Evolutionary conservation across 2,113 vertebrate species (phyloP).

Genomic region (Notothenia rossii): DNA sequence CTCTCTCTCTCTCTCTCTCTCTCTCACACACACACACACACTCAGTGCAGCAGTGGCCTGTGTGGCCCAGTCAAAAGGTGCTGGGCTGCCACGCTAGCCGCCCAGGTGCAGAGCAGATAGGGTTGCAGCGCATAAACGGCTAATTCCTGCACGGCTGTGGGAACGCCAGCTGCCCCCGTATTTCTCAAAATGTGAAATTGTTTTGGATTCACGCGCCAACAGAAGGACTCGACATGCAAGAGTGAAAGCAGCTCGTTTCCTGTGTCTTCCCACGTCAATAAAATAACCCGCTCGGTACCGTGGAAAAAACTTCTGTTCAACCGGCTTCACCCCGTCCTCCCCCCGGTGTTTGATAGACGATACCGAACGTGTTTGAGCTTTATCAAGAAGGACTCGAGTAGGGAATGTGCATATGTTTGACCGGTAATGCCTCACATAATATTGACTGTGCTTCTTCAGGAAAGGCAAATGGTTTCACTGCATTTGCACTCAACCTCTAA

Average conservation of each 20-base stretch:
- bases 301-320: conserved; percentile 71
- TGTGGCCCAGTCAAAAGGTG: conserved; percentile 84
- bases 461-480: conserved; percentile 30
- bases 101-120: conserved; percentile 92
- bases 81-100: conserved; percentile 84
- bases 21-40: conserved; percentile 15
- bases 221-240: conserved; percentile 84
- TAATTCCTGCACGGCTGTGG: conserved; percentile 84
- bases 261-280: conserved; percentile 77
- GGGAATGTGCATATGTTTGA: conserved; percentile 73
- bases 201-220: conserved; percentile 81
- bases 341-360: conserved; percentile 46
- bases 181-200: conserved; percentile 84
- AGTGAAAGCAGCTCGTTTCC: conserved; percentile 78
- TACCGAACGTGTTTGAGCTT: conserved; percentile 55
- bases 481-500: conserved; percentile 53
- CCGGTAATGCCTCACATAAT: conserved; percentile 56
- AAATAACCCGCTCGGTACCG: conserved; percentile 58
- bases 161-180: conserved; percentile 88
- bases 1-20: conserved; percentile 2
- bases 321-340: conserved; percentile 17
- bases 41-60: conserved; percentile 17
- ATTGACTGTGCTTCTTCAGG: conserved; percentile 30
- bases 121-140: conserved; percentile 84
- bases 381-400: conserved; percentile 53